Base-by-base conservation (phyloP, 2,888 invertebrate genomes). In the Drosophila putrida region DNA sequence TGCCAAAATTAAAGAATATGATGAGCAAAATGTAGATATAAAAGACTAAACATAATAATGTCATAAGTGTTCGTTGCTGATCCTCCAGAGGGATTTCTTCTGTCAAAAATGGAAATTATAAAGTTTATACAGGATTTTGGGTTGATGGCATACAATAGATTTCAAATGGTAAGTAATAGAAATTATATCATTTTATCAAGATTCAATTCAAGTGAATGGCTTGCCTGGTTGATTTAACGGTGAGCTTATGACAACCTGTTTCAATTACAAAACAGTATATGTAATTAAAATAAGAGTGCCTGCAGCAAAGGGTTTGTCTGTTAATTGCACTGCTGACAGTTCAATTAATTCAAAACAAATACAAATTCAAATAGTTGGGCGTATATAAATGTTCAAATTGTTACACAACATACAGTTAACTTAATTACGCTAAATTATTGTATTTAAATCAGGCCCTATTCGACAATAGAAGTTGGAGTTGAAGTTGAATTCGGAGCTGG, bases 341-440 rank as follows among this genome's bases (percentile, higher is more conserved):
- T 75, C 47, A 67, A 75, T 75, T 61, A 47, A 57, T 39, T 60
- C 8, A 57, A 41, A 41, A 53, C 46, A 69, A 53, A 13, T 13
- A 13, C 33, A 35, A 27, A 51, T 47, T 51, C 27, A 39, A 46
- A 43, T 58, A 39, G 20, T 75, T 71, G 67, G 68, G 38, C 44
- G 65, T 47, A 43, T 44, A 28, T 57, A 62, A 78, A 70, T 47
- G 55, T 36, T 35, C 6, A 25, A 25, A 25, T 1, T 43, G 33
- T 83, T 83, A 49, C 82, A 72, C 69, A 79, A 83, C 61, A 50
- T 15, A 15, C 65, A 50, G 80, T 75, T 82, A 20, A 67, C 75
- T 69, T 78, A 79, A 82, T 71, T 75, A 75, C 65, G 69, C 61
- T 64, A 50, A 72, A 79, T 86, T 86, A 81, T 69, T 72, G 70